A percentile compares a stretch with the other conserved stretches of the same genome.
phyloP scores from a whole-genome alignment of 2,888 invertebrate genomes.

The Ectemnius continuus region DNA sequence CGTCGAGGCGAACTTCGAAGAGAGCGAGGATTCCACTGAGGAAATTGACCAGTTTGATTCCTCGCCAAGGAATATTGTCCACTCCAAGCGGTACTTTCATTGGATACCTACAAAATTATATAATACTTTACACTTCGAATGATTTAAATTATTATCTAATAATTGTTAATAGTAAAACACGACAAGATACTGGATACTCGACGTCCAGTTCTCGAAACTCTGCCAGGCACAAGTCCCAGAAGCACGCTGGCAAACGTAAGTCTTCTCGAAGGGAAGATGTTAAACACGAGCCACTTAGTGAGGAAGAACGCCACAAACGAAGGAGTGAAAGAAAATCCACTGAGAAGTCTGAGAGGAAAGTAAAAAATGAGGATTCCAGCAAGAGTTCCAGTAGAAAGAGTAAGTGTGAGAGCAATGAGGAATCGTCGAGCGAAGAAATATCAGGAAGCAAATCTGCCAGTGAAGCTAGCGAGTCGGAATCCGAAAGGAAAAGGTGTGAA shows the following conservation, averaged over 20 bases:
- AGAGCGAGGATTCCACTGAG: constrained; percentile 68
- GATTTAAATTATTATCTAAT: neutral
- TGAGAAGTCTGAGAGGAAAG: constrained; percentile 48
- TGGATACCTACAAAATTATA: too few relatives aligned
- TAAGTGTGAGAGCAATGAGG: constrained; percentile 60
- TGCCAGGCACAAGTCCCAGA: constrained; percentile 66
- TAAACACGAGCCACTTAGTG: constrained; percentile 53
- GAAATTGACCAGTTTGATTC: constrained; percentile 66
- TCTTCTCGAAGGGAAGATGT: constrained; percentile 56
- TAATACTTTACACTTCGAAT: too few relatives aligned
- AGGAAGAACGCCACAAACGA: constrained; percentile 43
- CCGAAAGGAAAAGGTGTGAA: constrained; percentile 60
- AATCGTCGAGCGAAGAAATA: constrained; percentile 58
- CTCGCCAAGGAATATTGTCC: constrained; percentile 51
- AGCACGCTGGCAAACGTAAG: constrained; percentile 60
- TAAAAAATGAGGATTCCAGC: constrained; percentile 50
- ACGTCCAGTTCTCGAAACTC: constrained; percentile 84
- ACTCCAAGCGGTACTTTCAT: constrained; percentile 51
- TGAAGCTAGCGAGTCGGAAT: constrained; percentile 64
- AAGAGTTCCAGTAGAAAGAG: constrained; percentile 62
- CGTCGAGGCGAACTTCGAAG: constrained; percentile 60
- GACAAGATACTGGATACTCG: constrained; percentile 85
- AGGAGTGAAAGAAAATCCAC: constrained; percentile 37
- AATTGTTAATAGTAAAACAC: constrained; percentile 61
- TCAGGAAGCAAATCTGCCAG: constrained; percentile 54